These are phyloP conservation scores for Corythornis madagascariensis DNA, from an alignment of 2,113 vertebrate genomes.

Conservation along the genomic window DNA sequence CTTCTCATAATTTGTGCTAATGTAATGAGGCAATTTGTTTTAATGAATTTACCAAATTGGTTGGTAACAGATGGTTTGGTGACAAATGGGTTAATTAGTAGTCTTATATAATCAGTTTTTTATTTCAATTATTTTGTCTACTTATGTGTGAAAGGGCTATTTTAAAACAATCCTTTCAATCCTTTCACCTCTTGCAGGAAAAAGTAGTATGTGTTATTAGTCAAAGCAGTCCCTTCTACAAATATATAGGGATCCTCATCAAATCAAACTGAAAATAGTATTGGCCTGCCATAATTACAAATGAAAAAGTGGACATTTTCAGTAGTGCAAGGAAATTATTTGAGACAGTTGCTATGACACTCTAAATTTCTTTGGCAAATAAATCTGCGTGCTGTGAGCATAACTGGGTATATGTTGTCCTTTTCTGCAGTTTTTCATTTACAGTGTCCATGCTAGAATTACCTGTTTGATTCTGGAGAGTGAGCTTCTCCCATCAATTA, in stretches of 20 bases:
- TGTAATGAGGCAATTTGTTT: slow-evolving; percentile 36
- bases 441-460: not conserved
- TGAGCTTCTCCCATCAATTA: not conserved
- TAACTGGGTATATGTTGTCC: not conserved
- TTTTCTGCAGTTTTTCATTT: not conserved
- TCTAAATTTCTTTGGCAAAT: not conserved
- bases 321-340: not conserved
- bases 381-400: rapidly evolving
- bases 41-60: slow-evolving; percentile 38
- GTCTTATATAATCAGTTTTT: not conserved
- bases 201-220: not conserved
- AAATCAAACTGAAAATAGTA: not conserved
- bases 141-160: slow-evolving; percentile 9
- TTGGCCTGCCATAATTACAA: not conserved
- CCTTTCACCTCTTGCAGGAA: not conserved
- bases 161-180: not conserved
- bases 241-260: not conserved
- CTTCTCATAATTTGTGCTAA: not conserved
- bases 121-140: slow-evolving; percentile 45
- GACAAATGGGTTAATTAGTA: slow-evolving; percentile 57
- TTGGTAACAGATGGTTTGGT: slow-evolving; percentile 45
- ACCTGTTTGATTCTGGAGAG: not conserved
- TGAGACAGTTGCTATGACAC: slow-evolving; percentile 6
- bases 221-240: not conserved
- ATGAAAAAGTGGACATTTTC: not conserved